Percentiles rank a stretch among this genome's conserved stretches.
Evolutionary conservation across 92 coral and sea anemone species (phyloP).

Genomic region (Phenganax subtilis): DNA sequence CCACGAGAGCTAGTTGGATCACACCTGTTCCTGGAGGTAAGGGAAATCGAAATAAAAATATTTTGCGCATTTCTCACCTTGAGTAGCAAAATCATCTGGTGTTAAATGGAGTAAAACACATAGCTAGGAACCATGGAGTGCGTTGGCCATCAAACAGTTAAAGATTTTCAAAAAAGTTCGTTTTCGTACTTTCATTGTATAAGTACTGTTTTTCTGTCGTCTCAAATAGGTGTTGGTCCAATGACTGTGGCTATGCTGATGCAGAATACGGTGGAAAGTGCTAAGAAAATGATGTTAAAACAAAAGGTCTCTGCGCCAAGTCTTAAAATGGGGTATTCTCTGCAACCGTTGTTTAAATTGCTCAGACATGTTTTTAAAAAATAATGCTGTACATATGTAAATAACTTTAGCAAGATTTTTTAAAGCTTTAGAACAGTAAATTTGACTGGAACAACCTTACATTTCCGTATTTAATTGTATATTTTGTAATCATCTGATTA

Average conservation of each 20-base stretch:
- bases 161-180: too few relatives aligned
- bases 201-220: too few relatives aligned
- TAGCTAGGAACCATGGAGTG: too few relatives aligned
- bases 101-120: too few relatives aligned
- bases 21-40: constrained; percentile 99
- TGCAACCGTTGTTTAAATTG: constrained; percentile 76
- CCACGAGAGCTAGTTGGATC: constrained; percentile 87
- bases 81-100: too few relatives aligned
- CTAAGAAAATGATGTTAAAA: constrained; percentile 67
- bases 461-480: too few relatives aligned
- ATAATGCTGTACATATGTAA: not conserved
- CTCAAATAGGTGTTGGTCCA: constrained; percentile 85
- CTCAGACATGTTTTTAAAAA: constrained; percentile 66
- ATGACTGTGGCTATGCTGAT: constrained; percentile 99
- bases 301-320: constrained; percentile 86
- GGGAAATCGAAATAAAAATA: not conserved
- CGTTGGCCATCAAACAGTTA: too few relatives aligned
- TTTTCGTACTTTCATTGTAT: too few relatives aligned
- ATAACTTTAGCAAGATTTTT: not conserved
- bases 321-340: constrained; percentile 85
- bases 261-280: constrained; percentile 97
- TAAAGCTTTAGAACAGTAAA: too few relatives aligned
- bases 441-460: too few relatives aligned
- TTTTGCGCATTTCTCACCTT: not conserved
- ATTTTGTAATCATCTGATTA: too few relatives aligned